Conservation (phyloP, 2,888 invertebrate species). For the Muschampia plurimacula region DNA sequence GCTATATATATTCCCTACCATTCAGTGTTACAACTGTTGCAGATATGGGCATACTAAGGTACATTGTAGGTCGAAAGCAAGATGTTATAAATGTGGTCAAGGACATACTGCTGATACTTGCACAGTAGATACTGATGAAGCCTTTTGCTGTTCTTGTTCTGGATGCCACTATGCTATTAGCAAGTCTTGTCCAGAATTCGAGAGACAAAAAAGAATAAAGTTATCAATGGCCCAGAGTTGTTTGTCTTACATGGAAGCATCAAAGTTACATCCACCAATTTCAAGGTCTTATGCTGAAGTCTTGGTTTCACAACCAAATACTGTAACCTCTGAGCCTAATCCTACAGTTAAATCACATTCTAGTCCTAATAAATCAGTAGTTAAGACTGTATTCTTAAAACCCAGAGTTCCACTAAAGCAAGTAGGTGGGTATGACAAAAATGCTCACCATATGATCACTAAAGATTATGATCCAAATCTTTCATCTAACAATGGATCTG, state of each 20-base stretch:
- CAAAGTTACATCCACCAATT: conserved; percentile 11
- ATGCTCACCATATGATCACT: conserved; percentile 6
- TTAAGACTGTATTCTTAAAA: conserved; percentile 14
- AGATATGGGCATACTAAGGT: conserved; percentile 40
- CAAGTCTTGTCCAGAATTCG: conserved; percentile 32
- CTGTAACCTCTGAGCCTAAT: not conserved
- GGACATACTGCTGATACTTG: conserved; percentile 34
- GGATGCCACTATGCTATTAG: conserved; percentile 30
- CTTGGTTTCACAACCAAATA: not conserved
- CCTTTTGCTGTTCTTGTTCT: conserved; percentile 32
- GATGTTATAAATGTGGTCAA: conserved; percentile 37
- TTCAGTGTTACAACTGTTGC: conserved; percentile 41
- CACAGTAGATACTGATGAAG: conserved; percentile 19
- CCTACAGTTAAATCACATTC: not conserved
- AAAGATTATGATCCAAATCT: conserved; percentile 14
- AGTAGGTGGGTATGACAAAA: conserved; percentile 13
- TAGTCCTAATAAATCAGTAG: not conserved
- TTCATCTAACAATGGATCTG: conserved; percentile 15
- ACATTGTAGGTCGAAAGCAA: conserved; percentile 36
- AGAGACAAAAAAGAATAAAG: conserved; percentile 38
- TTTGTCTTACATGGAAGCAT: conserved; percentile 27
- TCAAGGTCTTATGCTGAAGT: conserved; percentile 21
- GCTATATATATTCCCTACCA: conserved; percentile 41
- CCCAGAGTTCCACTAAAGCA: conserved; percentile 1
- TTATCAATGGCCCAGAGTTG: conserved; percentile 34